A percentile compares a stretch with the other conserved stretches of the same genome.
phyloP scores from a whole-genome alignment of 2,113 vertebrate species.

The Lucifuga dentata region DNA sequence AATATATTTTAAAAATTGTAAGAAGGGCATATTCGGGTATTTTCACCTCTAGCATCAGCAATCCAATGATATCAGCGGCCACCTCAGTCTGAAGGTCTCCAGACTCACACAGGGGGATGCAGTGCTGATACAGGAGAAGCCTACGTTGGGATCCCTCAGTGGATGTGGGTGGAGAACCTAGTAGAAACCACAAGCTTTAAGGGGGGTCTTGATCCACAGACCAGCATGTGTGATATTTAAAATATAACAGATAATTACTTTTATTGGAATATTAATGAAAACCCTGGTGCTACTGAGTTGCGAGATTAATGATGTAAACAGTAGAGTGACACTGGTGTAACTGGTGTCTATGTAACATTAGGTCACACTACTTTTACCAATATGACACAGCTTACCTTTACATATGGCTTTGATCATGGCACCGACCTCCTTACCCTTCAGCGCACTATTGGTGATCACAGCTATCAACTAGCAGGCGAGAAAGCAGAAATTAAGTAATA shows the following conservation, averaged over 20 bases:
- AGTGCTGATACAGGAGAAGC: constrained; percentile 88
- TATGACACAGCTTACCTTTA: constrained; percentile 83
- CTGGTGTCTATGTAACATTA: too few species aligned
- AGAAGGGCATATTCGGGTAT: too few species aligned
- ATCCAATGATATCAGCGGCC: constrained; percentile 90
- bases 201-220: neutral
- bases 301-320: too few species aligned
- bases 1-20: too few species aligned
- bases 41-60: constrained; percentile 95
- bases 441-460: constrained; percentile 84
- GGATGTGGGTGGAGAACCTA: constrained; percentile 88
- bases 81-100: constrained; percentile 90
- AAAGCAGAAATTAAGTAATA: neutral
- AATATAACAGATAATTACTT: neutral
- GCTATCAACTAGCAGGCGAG: constrained; percentile 77
- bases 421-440: constrained; percentile 87
- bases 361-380: neutral
- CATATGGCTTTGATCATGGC: constrained; percentile 89
- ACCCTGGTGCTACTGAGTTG: too few species aligned
- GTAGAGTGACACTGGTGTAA: too few species aligned
- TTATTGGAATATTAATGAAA: too few species aligned
- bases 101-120: constrained; percentile 90
- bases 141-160: constrained; percentile 85
- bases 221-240: neutral
- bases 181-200: neutral